phyloP scores from a whole-genome alignment of 2,797 vertebrate genomes.

The Ambastaia sidthimunki region DNA sequence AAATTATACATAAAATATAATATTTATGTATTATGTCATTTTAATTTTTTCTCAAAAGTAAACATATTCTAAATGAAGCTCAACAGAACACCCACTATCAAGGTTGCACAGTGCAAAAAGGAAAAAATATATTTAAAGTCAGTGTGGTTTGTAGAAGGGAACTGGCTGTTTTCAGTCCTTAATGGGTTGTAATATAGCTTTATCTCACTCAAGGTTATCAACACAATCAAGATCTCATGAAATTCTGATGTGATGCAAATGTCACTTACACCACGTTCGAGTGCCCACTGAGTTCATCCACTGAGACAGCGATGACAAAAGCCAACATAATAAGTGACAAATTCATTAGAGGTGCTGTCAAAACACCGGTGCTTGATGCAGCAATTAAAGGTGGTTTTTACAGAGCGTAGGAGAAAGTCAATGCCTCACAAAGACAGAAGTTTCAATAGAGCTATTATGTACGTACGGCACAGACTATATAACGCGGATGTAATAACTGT shows the following conservation, averaged over 20 bases:
- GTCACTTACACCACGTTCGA: not conserved
- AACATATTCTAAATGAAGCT: too few relatives aligned
- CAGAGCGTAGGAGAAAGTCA: conserved; percentile 7
- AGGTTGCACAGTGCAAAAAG: not conserved
- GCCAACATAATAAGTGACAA: conserved; percentile 31
- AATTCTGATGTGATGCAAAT: conserved; percentile 45
- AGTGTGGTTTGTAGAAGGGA: not conserved
- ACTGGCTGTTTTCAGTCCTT: not conserved
- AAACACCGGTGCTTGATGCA: conserved; percentile 28
- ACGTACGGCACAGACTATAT: not conserved
- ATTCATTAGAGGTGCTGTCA: conserved; percentile 42
- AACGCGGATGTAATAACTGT: not conserved
- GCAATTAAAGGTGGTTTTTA: conserved; percentile 30
- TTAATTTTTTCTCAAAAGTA: too few relatives aligned
- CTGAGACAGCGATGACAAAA: conserved; percentile 21
- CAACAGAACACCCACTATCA: not conserved
- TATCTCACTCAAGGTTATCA: conserved; percentile 12
- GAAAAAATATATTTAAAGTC: not conserved
- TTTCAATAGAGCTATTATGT: conserved; percentile 3
- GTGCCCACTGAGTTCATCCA: conserved; percentile 28
- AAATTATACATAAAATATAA: too few relatives aligned
- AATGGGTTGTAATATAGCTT: not conserved
- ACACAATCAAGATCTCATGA: conserved; percentile 30
- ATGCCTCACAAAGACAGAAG: conserved; percentile 9
- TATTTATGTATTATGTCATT: too few relatives aligned